Base-by-base conservation (phyloP, 2,113 vertebrate species). In the Lucifuga dentata region DNA sequence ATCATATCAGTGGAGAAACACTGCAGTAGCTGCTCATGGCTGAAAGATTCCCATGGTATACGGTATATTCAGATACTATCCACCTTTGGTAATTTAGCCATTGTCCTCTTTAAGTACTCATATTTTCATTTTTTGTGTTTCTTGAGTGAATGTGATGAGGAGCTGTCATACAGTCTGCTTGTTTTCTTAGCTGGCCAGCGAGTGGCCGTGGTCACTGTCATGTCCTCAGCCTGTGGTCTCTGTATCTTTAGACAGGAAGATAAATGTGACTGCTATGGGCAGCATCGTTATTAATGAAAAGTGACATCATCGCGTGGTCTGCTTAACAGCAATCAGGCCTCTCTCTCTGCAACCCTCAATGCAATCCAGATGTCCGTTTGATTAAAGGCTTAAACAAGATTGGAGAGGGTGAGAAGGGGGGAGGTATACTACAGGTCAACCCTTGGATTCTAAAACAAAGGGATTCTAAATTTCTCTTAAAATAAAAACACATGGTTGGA, bases 241-340 rank as follows among this genome's bases (percentile, higher is more conserved):
- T 24, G 57, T n/a, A 29, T 83, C 26, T 49, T 73, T 36, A 57
- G 82, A 87, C 86, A 80, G 84, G 71, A 85, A 88, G 86, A 90
- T 87, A 59, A 85, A 88, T 84, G 80, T 16, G 55, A 62, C 74
- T 29, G 75, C 76, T 73, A 76, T 80, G 85, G 83, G 80, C 85
- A 83, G 79, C 87, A 63, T 92, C 85, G 80, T 87, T 89, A 91
- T 89, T 90, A 91, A 91, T 89, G 85, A 83, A 86, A 91, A 82
- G 87, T 90, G 91, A 92, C 92, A 91, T 90, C 87, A 87, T 87
- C 59, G 86, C 82, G 85, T 89, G 87, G 88, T 87, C 84, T 85
- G 83, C 81, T 88, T 83, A 87, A 84, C 73, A 59, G 90, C 81
- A 92, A 89, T 92, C 89, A 91, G 88, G 68, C 80, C 70, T 80